Evolutionary conservation across 2,888 invertebrate genomes (phyloP).

Genomic region (Phrixothrix hirtus): DNA sequence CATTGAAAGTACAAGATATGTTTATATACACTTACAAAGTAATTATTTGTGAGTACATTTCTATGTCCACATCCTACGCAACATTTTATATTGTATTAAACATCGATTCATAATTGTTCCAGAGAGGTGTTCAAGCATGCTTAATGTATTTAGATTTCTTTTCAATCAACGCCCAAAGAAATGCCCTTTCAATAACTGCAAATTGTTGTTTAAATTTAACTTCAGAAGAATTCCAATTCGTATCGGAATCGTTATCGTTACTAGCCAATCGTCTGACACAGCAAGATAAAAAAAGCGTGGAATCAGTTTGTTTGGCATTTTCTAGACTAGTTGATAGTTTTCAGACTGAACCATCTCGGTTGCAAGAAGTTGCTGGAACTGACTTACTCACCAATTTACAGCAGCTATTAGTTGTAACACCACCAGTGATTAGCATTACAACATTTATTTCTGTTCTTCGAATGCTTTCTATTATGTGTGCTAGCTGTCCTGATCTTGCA

Average conservation of each 20-base stretch:
- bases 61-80: too few relatives aligned
- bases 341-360: conserved; percentile 84
- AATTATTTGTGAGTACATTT: too few relatives aligned
- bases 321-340: conserved; percentile 96
- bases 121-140: conserved; percentile 95
- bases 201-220: conserved; percentile 96
- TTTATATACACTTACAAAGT: too few relatives aligned
- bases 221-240: conserved; percentile 91
- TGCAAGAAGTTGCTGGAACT: conserved; percentile 92
- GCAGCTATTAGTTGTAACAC: conserved; percentile 90
- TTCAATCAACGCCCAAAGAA: conserved; percentile 96
- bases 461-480: conserved; percentile 95
- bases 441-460: conserved; percentile 96
- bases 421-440: conserved; percentile 91
- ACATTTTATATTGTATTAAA: conserved; percentile 9
- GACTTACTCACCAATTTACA: conserved; percentile 91
- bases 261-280: conserved; percentile 79
- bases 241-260: conserved; percentile 83
- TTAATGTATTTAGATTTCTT: conserved; percentile 98
- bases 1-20: too few relatives aligned
- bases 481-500: conserved; percentile 92
- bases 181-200: conserved; percentile 94
- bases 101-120: conserved; percentile 42
- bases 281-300: conserved; percentile 97
- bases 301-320: conserved; percentile 95